phyloP scores from a whole-genome alignment of 2,113 vertebrate species.

The Chaetura pelagica region DNA sequence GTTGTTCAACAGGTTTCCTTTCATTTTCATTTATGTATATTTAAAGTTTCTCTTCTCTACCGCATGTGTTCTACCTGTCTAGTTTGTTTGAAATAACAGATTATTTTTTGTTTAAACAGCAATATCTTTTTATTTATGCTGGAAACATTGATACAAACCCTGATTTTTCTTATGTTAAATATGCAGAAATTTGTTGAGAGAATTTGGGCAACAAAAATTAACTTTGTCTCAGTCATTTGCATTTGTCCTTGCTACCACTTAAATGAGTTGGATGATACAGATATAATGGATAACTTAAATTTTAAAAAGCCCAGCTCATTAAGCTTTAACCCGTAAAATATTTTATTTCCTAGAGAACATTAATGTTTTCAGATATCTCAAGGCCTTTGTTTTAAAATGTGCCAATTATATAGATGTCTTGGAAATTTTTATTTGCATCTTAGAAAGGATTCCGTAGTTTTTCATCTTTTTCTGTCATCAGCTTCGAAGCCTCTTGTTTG shows the following conservation, averaged over 20 bases:
- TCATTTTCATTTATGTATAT: not conserved
- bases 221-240: not conserved
- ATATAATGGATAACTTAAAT: not conserved
- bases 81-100: constrained; percentile 16
- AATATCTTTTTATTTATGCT: not conserved
- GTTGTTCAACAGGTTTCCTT: not conserved
- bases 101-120: not conserved
- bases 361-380: not conserved
- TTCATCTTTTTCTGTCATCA: constrained; percentile 21
- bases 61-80: not conserved
- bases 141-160: not conserved
- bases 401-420: not conserved
- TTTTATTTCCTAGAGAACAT: constrained; percentile 3
- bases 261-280: not conserved
- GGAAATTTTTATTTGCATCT: not conserved
- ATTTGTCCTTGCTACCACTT: constrained; percentile 8
- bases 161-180: not conserved
- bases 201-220: not conserved
- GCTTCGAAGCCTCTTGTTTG: constrained; percentile 14
- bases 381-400: not conserved
- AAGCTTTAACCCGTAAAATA: not conserved
- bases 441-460: not conserved
- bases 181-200: not conserved
- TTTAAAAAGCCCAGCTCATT: not conserved
- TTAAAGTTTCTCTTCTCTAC: constrained; percentile 39